These are phyloP conservation scores for Premnoplex brunnescens DNA, from an alignment of 2,797 vertebrate species.

Conservation along the genomic window DNA sequence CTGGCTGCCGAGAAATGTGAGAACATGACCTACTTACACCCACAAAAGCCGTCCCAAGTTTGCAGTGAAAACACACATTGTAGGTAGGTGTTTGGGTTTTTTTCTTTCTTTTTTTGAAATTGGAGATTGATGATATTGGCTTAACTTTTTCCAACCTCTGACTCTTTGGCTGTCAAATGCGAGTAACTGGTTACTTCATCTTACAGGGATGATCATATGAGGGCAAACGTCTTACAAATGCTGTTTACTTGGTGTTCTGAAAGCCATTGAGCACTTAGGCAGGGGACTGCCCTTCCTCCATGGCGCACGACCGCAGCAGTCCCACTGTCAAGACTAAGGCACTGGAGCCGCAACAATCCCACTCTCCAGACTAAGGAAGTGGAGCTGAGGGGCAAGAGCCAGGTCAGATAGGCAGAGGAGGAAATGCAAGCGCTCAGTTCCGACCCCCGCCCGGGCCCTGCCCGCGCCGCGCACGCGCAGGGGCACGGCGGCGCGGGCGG, in stretches of 20 bases:
- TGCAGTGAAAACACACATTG: background rate
- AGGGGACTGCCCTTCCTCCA: background rate
- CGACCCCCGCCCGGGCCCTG: too few relatives aligned
- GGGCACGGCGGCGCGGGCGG: fast-evolving
- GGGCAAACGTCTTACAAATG: background rate
- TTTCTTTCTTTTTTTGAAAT: background rate
- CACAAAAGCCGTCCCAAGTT: background rate
- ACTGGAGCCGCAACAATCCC: background rate
- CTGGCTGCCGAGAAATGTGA: background rate
- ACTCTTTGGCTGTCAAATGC: background rate
- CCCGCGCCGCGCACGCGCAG: too few relatives aligned
- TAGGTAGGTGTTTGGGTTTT: fast-evolving
- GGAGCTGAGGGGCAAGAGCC: background rate
- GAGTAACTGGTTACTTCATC: background rate
- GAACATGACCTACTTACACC: background rate
- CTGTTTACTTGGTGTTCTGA: fast-evolving
- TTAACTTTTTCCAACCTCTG: background rate
- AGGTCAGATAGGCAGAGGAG: fast-evolving
- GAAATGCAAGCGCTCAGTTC: background rate
- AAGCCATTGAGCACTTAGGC: background rate
- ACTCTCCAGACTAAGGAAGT: too few relatives aligned
- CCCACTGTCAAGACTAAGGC: fast-evolving
- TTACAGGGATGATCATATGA: background rate
- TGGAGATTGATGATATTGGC: background rate
- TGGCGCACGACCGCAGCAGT: fast-evolving